Conservation (phyloP, 1,140 invertebrate genomes). For the Bombus sibiricus region DNA sequence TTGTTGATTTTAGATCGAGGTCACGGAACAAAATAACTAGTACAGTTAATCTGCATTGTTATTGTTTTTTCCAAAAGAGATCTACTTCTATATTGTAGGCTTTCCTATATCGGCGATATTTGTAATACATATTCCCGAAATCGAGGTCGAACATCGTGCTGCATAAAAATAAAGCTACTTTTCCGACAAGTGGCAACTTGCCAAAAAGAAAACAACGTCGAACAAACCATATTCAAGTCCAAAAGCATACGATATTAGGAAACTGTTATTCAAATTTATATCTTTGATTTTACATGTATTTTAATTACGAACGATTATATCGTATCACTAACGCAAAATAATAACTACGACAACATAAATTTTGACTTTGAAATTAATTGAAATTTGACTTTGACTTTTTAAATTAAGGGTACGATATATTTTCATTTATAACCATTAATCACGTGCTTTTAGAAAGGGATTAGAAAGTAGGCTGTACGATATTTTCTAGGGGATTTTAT, state of each 20-base stretch:
- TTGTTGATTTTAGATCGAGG: neutral
- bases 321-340: neutral
- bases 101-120: neutral
- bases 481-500: conserved; percentile 17
- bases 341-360: neutral
- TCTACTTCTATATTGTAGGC: neutral
- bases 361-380: neutral
- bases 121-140: neutral
- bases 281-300: neutral
- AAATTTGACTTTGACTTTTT: neutral
- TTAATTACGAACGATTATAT: neutral
- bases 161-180: conserved; percentile 30
- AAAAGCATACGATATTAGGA: neutral
- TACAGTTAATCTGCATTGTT: conserved; percentile 11
- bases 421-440: neutral
- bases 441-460: neutral
- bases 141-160: conserved; percentile 23
- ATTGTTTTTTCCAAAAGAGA: neutral
- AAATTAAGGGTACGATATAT: neutral
- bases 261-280: neutral
- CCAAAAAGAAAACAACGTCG: conserved; percentile 9
- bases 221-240: neutral
- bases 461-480: neutral
- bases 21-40: neutral
- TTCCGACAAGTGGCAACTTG: conserved; percentile 5